Evolutionary conservation across 1,140 invertebrate species (phyloP).

Genomic region (Lepidurus arcticus): DNA sequence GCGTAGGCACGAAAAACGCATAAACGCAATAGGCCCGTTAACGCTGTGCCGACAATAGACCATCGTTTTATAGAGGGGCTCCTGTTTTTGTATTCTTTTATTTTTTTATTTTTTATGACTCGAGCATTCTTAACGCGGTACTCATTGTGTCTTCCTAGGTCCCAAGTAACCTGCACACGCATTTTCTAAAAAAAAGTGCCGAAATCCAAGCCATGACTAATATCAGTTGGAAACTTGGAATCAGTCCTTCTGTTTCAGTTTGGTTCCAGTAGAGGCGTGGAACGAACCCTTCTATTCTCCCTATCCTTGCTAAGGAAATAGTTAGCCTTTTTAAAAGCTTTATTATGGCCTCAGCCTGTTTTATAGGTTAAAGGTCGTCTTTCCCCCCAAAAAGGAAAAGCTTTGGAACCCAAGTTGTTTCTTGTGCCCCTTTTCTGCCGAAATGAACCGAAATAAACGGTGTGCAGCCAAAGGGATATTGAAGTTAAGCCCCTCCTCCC

Average conservation of each 20-base stretch:
- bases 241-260: neutral
- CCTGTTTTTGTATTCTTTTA: neutral
- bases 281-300: neutral
- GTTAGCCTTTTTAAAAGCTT: neutral
- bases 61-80: conserved; percentile 9
- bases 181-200: neutral
- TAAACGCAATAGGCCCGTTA: conserved; percentile 21
- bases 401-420: neutral
- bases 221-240: neutral
- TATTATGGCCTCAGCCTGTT: neutral
- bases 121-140: neutral
- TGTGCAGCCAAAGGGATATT: neutral
- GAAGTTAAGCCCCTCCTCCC: neutral
- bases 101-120: neutral
- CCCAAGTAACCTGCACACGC: neutral
- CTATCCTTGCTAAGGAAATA: neutral
- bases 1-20: conserved; percentile 20
- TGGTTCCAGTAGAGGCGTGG: neutral
- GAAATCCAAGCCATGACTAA: neutral
- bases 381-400: neutral
- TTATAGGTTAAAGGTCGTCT: conserved; percentile 16
- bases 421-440: neutral
- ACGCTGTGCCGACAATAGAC: conserved; percentile 9
- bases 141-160: neutral
- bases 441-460: neutral